phyloP scores from a whole-genome alignment of 2,888 invertebrate species.

The Geophilus truncorum region DNA sequence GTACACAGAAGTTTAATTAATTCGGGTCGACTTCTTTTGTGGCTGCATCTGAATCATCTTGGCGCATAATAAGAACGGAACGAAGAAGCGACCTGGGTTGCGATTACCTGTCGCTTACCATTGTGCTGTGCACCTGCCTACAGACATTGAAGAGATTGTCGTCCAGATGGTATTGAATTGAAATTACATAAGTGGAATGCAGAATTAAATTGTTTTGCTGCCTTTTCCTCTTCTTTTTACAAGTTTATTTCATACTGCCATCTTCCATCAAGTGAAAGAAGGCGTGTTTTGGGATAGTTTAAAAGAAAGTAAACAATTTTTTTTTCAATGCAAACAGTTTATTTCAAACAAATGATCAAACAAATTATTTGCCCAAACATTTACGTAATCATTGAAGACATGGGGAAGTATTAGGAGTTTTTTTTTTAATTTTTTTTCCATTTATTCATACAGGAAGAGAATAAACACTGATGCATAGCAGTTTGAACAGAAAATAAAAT shows the following conservation, averaged over 20 bases:
- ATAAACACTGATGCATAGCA: neutral
- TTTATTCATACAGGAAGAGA: neutral
- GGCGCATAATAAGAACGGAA: neutral
- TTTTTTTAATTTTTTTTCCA: neutral
- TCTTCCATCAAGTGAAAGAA: too few species aligned
- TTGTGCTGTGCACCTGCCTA: neutral
- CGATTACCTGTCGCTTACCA: neutral
- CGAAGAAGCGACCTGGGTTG: neutral
- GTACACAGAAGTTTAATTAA: neutral
- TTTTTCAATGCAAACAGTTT: neutral
- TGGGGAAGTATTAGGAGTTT: neutral
- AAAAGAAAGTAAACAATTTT: neutral
- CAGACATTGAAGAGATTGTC: conserved; percentile 6
- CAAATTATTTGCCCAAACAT: neutral
- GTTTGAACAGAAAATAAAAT: neutral
- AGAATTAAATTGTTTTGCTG: neutral
- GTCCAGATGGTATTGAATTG: neutral
- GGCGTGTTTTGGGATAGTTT: neutral
- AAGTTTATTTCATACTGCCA: too few species aligned
- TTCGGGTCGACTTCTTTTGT: conserved; percentile 1
- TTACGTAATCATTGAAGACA: neutral
- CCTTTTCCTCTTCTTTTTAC: neutral
- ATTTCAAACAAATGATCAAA: neutral
- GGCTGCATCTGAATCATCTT: conserved; percentile 1
- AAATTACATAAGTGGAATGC: neutral